A percentile compares a stretch with the other conserved stretches of the same genome.
phyloP scores from a whole-genome alignment of 2,888 invertebrate genomes.

The Rhagophthalmus giganteus region DNA sequence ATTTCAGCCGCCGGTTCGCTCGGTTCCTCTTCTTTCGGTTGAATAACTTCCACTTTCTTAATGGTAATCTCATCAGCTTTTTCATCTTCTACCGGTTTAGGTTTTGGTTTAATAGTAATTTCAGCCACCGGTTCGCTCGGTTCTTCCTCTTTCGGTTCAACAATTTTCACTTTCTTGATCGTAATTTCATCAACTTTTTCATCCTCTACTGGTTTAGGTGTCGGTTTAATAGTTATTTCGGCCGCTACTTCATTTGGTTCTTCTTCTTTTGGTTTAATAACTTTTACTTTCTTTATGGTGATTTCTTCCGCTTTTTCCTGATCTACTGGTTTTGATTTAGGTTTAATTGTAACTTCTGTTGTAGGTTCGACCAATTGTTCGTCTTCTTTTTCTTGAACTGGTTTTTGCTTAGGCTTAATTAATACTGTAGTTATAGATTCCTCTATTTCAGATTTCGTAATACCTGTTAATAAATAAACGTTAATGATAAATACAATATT shows the following conservation, averaged over 20 bases:
- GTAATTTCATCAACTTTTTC: constrained; percentile 57
- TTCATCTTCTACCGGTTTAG: constrained; percentile 47
- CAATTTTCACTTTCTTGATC: constrained; percentile 46
- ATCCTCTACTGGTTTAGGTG: constrained; percentile 42
- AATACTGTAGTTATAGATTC: constrained; percentile 28
- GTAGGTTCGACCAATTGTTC: constrained; percentile 17
- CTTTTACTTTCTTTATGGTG: constrained; percentile 31
- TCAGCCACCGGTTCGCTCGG: constrained; percentile 40
- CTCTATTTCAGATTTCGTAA: constrained; percentile 20
- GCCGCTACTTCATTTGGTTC: constrained; percentile 41
- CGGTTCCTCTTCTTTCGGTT: constrained; percentile 47
- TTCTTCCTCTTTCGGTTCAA: constrained; percentile 41
- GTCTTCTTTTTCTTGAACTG: constrained; percentile 53
- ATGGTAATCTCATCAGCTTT: constrained; percentile 55
- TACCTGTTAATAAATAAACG: background rate
- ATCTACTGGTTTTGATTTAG: constrained; percentile 57
- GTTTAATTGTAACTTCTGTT: constrained; percentile 53
- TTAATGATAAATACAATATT: too few relatives aligned
- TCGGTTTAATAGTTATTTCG: constrained; percentile 37
- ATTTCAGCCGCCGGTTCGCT: constrained; percentile 51
- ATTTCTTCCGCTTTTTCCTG: constrained; percentile 29
- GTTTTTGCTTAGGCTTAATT: constrained; percentile 49
- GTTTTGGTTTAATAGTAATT: constrained; percentile 37
- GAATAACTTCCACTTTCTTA: constrained; percentile 46
- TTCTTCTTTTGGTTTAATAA: constrained; percentile 37